These are phyloP conservation scores for Plebejus anna DNA, from an alignment of 2,888 invertebrate species.

Conservation along the genomic window DNA sequence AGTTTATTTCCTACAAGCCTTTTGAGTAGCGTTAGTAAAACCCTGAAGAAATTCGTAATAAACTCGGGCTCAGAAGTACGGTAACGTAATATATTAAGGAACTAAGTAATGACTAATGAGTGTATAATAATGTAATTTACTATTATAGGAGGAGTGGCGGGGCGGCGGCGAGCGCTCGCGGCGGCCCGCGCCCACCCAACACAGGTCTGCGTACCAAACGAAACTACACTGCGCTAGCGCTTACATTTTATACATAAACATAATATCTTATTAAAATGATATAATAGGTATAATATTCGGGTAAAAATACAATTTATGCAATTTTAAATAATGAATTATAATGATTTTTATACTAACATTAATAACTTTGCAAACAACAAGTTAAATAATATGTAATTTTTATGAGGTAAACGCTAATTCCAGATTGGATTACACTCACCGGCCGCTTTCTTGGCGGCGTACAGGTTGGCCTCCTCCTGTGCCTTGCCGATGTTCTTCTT, in stretches of 20 bases:
- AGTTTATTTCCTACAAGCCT: background rate
- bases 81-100: background rate
- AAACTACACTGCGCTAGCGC: slow-evolving; percentile 42
- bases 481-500: slow-evolving; percentile 99
- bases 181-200: slow-evolving; percentile 68
- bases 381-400: too few species aligned
- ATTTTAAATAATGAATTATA: too few species aligned
- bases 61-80: background rate
- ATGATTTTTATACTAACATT: too few species aligned
- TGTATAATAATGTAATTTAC: slow-evolving; percentile 49
- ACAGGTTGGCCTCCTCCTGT: slow-evolving; percentile 99
- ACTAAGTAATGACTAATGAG: slow-evolving; percentile 22
- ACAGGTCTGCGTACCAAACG: slow-evolving; percentile 72
- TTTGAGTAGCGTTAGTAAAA: too few species aligned
- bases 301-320: too few species aligned
- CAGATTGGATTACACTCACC: slow-evolving; percentile 69
- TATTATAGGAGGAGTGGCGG: slow-evolving; percentile 66
- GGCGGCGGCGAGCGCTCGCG: slow-evolving; percentile 66
- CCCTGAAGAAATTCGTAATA: too few species aligned
- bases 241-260: background rate
- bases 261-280: background rate
- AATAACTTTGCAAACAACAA: too few species aligned
- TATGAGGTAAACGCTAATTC: background rate
- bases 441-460: slow-evolving; percentile 98
- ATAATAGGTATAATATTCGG: background rate